Base-by-base conservation (phyloP, 2,888 invertebrate species). In the Dynastes maya region DNA sequence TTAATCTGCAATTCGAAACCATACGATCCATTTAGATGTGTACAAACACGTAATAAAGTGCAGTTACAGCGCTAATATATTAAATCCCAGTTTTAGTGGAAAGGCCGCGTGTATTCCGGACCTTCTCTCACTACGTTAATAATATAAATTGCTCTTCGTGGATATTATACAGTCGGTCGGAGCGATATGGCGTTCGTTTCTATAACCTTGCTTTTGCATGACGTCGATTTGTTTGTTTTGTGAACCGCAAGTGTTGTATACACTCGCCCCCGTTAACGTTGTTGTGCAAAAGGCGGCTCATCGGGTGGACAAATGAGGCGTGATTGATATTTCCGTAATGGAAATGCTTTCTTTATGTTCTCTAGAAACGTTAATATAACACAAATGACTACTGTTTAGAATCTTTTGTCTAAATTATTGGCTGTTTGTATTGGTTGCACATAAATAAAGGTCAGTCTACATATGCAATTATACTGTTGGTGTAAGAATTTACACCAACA, bases 301-400 rank as follows among this genome's bases (percentile, higher is more conserved):
- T 76, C 9, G 45, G 45, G 55, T 76, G 78, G 82, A 81, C 82
- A 82, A 81, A 76, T 55, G 45, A 67, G 63, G 64, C 79, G 80
- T 82, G 82, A 82, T 82, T 82, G 82, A 82, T 82, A 82, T 79
- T 11, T 45, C 11, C 11, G 45, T 8, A 45, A 45, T 45, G 9
- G 45, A 11, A 45, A 37, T 37, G 0, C 32, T 45, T 8, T 11
- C 11, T 45, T 45, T 2, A 45, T 45, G 45, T 45, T 45, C 45
- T 45, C 11, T 2, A 45, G 11, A 45, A 45, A 45, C 45, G 45
- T 11, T 11, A 45, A 45, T 45, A 45, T 45, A 45, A 45, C 45
- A 8, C 2, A 2, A 45, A 45, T 8, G 8, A 8, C 1, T 37
- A 37, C 5, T 37, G 0, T 5, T 37, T 5, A 5, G 5, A 37